These are phyloP conservation scores for Hippolais icterina DNA, from an alignment of 2,113 vertebrate species.

Conservation along the genomic window DNA sequence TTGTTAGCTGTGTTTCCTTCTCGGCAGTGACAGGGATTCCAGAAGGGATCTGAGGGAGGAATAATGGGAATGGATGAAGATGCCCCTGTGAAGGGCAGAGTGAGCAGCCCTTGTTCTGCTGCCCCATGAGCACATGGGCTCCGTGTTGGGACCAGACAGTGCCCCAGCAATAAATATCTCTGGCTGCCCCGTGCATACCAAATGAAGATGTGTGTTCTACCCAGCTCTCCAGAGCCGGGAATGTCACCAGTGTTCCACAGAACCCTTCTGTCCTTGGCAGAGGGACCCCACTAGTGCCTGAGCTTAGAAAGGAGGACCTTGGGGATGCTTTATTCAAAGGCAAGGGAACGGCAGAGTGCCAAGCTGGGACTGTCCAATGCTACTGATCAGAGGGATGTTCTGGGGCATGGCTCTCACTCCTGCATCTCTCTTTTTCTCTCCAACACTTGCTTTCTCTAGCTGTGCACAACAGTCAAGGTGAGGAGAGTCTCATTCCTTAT, in stretches of 20 bases:
- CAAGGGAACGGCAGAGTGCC: not conserved
- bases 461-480: not conserved
- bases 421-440: not conserved
- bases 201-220: not conserved
- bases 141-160: not conserved
- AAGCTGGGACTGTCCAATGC: accelerated
- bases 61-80: not conserved
- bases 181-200: not conserved
- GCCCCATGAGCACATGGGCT: accelerated
- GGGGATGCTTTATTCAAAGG: not conserved
- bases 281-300: not conserved
- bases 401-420: not conserved
- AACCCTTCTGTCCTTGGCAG: not conserved
- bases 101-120: not conserved
- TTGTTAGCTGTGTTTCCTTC: not conserved
- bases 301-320: not conserved
- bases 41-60: accelerated
- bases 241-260: not conserved
- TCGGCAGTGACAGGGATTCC: accelerated
- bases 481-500: accelerated
- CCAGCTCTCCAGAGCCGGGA: not conserved
- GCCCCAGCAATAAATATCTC: constrained; percentile 5
- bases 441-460: not conserved
- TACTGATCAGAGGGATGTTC: accelerated
- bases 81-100: not conserved